These are phyloP conservation scores for Dicrurus megarhynchus DNA, from an alignment of 2,113 vertebrate species.

Conservation along the genomic window DNA sequence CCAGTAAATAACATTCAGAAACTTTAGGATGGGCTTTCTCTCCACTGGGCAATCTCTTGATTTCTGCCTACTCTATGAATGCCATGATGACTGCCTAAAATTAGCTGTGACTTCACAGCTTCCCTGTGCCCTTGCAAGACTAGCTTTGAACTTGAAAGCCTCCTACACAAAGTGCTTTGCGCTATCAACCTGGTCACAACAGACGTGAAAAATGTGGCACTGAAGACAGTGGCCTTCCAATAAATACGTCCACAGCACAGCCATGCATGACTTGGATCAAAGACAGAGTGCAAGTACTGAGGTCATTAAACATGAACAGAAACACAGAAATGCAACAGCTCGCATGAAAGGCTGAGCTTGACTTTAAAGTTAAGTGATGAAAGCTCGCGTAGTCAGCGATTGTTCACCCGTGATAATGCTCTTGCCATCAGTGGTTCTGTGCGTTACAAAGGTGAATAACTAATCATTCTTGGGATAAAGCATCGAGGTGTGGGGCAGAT, in stretches of 20 bases:
- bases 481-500: not conserved
- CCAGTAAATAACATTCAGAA: not conserved
- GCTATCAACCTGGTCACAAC: conserved; percentile 24
- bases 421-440: not conserved
- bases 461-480: not conserved
- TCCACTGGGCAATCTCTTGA: not conserved
- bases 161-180: conserved; percentile 20
- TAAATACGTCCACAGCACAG: conserved; percentile 36
- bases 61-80: not conserved
- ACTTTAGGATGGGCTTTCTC: not conserved
- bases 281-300: conserved; percentile 14
- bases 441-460: conserved; percentile 5
- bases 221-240: conserved; percentile 27
- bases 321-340: conserved; percentile 59
- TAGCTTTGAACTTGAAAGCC: conserved; percentile 62
- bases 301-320: conserved; percentile 51
- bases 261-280: conserved; percentile 44
- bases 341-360: conserved; percentile 48
- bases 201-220: conserved; percentile 10
- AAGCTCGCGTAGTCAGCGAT: conserved; percentile 32
- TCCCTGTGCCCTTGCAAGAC: conserved; percentile 25
- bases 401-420: conserved; percentile 30
- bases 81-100: not conserved
- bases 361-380: conserved; percentile 42
- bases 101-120: conserved; percentile 44